phyloP scores from a whole-genome alignment of 2,888 invertebrate genomes.

The Drosophila mimica region DNA sequence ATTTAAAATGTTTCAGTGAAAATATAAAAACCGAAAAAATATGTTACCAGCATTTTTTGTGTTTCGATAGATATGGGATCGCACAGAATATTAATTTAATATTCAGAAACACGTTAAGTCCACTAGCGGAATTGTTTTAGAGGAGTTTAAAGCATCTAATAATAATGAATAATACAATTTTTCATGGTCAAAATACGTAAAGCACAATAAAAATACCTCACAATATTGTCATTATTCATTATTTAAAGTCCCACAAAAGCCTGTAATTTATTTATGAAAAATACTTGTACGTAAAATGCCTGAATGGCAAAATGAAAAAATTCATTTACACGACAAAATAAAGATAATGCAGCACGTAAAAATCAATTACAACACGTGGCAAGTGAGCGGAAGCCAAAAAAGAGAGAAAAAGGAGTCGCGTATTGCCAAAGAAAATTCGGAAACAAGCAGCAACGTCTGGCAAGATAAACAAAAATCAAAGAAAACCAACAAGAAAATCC shows the following conservation, averaged over 20 bases:
- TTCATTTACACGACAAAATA: constrained; percentile 23
- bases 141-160: background rate
- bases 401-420: constrained; percentile 7
- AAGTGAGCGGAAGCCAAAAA: constrained; percentile 4
- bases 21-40: background rate
- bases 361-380: constrained; percentile 41
- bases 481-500: background rate
- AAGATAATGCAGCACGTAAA: constrained; percentile 30
- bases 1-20: constrained; percentile 5
- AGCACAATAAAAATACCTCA: background rate
- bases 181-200: background rate
- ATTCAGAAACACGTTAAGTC: constrained; percentile 12
- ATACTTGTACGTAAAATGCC: constrained; percentile 16
- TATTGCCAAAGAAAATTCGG: constrained; percentile 2
- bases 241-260: background rate
- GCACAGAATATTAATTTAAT: constrained; percentile 30
- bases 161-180: background rate
- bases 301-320: constrained; percentile 38
- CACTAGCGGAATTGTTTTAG: background rate
- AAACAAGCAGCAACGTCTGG: background rate
- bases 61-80: background rate
- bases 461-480: constrained; percentile 18
- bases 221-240: background rate
- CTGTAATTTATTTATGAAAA: constrained; percentile 18
- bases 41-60: background rate